Percentiles rank a stretch among this genome's conserved stretches.
Conservation (phyloP, 2,113 vertebrate genomes). For the Anser cygnoides region DNA sequence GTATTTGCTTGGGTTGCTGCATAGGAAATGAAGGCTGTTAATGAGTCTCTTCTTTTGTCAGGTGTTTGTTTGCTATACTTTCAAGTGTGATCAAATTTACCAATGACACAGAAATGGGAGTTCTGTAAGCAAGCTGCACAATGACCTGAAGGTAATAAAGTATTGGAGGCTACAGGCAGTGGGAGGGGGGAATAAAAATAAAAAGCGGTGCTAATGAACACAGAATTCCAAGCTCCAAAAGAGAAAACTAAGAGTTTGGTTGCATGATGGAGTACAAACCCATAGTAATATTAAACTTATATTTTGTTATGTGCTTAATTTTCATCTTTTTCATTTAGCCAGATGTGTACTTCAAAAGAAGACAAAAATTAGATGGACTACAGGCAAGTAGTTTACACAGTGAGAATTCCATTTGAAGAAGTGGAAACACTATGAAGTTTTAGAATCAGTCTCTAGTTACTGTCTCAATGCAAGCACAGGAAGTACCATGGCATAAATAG, state of each 20-base stretch:
- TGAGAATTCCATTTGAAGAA: background rate
- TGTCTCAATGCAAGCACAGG: background rate
- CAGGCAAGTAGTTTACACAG: background rate
- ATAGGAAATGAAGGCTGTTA: constrained; percentile 65
- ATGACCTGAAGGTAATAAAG: constrained; percentile 30
- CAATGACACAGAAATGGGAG: constrained; percentile 9
- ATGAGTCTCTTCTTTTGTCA: constrained; percentile 62
- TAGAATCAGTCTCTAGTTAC: background rate
- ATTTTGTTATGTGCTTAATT: background rate
- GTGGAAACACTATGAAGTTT: background rate
- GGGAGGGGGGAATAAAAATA: background rate
- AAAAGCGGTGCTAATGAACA: background rate
- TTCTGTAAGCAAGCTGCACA: background rate
- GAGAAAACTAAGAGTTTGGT: background rate
- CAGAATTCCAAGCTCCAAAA: background rate
- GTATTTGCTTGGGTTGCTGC: constrained; percentile 48
- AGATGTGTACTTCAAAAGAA: background rate
- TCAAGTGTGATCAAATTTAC: constrained; percentile 62
- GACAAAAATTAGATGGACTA: background rate
- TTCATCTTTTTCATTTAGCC: background rate
- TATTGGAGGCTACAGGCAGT: background rate
- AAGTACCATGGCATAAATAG: background rate
- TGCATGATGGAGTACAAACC: background rate
- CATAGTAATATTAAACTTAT: background rate
- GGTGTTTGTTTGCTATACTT: constrained; percentile 54